Conservation (phyloP, 2,888 invertebrate species). For the Noctua pronuba region DNA sequence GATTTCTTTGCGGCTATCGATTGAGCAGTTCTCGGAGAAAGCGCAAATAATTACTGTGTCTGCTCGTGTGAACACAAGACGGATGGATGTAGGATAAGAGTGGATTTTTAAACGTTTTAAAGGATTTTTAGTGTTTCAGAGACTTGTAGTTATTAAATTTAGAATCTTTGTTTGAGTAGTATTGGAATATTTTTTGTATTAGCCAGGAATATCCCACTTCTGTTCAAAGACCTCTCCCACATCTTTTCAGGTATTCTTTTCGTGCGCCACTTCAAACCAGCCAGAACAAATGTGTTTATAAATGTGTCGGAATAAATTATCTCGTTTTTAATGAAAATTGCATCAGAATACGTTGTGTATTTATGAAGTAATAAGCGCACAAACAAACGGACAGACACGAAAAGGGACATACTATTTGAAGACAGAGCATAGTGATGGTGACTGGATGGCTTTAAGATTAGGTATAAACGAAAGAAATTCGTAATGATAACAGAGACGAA, state of each 20-base stretch:
- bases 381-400: neutral
- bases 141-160: neutral
- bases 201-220: neutral
- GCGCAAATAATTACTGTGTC: constrained; percentile 34
- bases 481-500: neutral
- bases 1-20: constrained; percentile 61
- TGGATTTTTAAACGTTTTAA: neutral
- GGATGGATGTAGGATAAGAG: neutral
- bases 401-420: neutral
- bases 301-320: no score
- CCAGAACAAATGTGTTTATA: neutral
- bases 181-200: neutral
- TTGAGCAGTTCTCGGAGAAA: constrained; percentile 21
- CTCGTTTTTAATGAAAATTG: neutral
- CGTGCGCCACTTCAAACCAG: neutral
- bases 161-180: neutral
- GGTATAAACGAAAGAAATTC: neutral
- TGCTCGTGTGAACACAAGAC: neutral
- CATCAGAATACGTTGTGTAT: neutral
- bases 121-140: neutral
- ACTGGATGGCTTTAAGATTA: neutral
- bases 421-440: no score
- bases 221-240: neutral
- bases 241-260: neutral
- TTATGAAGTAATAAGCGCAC: neutral